These are phyloP conservation scores for Tachystola acroxantha DNA, from an alignment of 2,888 invertebrate species.

Conservation along the genomic window DNA sequence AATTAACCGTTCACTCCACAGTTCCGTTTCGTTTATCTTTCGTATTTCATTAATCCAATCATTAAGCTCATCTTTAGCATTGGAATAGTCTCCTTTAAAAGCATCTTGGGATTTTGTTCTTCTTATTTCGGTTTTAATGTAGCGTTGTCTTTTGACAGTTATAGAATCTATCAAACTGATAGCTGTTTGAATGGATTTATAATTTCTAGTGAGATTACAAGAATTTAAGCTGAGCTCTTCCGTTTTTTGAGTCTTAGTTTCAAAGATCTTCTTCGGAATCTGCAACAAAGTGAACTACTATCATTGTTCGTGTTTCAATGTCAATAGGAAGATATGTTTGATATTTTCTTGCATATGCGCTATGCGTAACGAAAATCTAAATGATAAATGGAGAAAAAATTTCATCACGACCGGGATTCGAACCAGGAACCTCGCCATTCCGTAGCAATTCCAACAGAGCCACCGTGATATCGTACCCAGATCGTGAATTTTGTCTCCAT, in stretches of 20 bases:
- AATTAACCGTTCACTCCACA: slow-evolving; percentile 21
- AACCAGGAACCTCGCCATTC: no score
- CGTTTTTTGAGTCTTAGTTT: neutral
- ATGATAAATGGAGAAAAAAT: no score
- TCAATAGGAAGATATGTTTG: neutral
- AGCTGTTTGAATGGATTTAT: slow-evolving; percentile 14
- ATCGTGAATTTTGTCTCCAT: no score
- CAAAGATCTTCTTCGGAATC: slow-evolving; percentile 2
- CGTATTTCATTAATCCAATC: slow-evolving; percentile 17
- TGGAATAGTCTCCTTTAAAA: neutral
- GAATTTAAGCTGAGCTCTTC: neutral
- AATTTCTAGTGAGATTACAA: neutral
- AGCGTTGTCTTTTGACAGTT: slow-evolving; percentile 2
- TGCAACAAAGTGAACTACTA: slow-evolving; percentile 18
- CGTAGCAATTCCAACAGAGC: no score
- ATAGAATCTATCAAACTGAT: slow-evolving; percentile 12
- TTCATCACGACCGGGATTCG: no score
- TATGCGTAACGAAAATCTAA: no score
- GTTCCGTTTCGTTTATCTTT: slow-evolving; percentile 13
- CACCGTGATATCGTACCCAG: no score
- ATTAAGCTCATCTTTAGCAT: slow-evolving; percentile 13
- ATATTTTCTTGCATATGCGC: no score
- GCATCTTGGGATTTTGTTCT: slow-evolving; percentile 15
- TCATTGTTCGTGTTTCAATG: slow-evolving; percentile 9
- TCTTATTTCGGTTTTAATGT: slow-evolving; percentile 9